Evolutionary conservation across 2,888 invertebrate species (phyloP), one percentile per base, ranked within the genome.

Genomic region (Beris morrisii): DNA sequence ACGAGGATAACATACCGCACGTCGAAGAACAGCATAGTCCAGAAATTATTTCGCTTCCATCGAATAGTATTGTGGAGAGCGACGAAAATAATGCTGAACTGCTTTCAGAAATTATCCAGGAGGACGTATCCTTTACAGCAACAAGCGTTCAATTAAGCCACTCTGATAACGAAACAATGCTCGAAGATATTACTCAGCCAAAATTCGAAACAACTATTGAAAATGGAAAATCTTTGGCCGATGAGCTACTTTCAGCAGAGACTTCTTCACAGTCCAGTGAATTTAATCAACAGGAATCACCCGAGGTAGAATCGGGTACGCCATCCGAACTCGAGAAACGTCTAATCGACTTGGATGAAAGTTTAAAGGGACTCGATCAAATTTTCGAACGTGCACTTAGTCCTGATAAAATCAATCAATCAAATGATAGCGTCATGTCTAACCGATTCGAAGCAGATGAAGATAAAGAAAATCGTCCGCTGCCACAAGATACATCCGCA

Each of bases 181-280:
- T 78, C 61, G 75, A 77, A 65, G 75, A 78, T 65, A 69, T 76
- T 13, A 74, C 76, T 3, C 61, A 75, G 58, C 76, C 78, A 28
- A 72, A 73, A 63, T 74, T 76, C 65, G 76, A 77, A 66, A 72
- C 71, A n/a, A 74, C 74, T 3, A 65, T 64, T 6, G 71, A 71
- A 2, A 68, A 70, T 43, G 43, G 59, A 5, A 61, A 12, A 56
- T 56, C 55, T 6, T 11, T 56, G 38, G 55, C 55, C 12, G 55
- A 56, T 11, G 28, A n/a, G 12, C 28, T 31, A 31, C 28, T n/a
- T 12, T 48, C 48, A 5, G 48, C n/a, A 2, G 13, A 48, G n/a
- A 48, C 9, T 12, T 48, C 48, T 6, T 12, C 48, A 48, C 6
- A 6, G 12, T 12, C 9, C 5, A 13, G 9, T 9, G n/a, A 38